Base-by-base conservation (phyloP, 92 coral and sea anemone species). In the Isaurus tuberculatus region DNA sequence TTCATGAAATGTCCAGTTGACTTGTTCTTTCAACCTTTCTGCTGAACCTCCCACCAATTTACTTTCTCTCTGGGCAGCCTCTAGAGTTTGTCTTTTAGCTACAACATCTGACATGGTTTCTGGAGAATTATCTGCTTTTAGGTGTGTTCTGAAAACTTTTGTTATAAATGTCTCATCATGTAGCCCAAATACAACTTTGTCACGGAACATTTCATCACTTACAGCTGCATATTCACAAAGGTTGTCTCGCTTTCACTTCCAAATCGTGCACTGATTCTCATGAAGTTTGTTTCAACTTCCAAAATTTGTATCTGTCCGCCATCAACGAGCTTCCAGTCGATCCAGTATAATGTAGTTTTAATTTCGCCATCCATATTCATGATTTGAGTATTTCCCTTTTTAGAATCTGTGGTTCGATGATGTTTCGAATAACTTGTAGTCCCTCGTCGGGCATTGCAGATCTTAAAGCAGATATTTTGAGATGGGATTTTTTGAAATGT, bases 231-330 rank as follows among this genome's bases (percentile, higher is more conserved):
- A 73, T 11, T 72, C 79, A 83, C 86, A 72, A 28, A 81, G 80
- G 72, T 22, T 81, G 90, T 36, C 75, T 68, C 15, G 79, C 79
- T 55, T 58, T 79, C 13, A 86, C 85, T 79, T 86, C 89, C 89
- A 81, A 86, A 32, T 70, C 89, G 57, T 86, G 89, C 16, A 79
- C 65, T 26, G 67, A 29, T 31, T 81, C 10, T 25, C 68, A 28
- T 29, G 33, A 28, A 0, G 53, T 63, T 49, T 66, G 30, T n/a
- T 31, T 14, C 29, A 30, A 19, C 43, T 28, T 69, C 86, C 86
- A 83, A 69, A 83, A 48, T 15, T 83, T 83, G 53, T 44, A 83
- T 46, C 79, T 42, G 33, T 83, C 51, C 15, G 36, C 16, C 70
- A 48, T 23, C 2, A 83, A 19, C n/a, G 69, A 70, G 32, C 79